Base-by-base conservation (phyloP, 1,140 invertebrate genomes). In the Grapholita molesta region DNA sequence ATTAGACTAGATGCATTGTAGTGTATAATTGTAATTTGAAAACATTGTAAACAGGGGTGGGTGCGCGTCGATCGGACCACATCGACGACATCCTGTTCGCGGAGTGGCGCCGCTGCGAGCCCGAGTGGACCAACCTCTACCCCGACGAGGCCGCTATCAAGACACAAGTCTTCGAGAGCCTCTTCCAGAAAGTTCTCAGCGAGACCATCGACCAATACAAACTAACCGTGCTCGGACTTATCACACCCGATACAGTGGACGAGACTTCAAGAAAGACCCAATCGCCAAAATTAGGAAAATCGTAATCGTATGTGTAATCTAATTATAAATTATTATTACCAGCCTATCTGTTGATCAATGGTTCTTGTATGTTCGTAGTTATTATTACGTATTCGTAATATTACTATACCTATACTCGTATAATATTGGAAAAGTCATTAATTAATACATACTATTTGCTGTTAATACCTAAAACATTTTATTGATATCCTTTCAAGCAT, bases 151-250 rank as follows among this genome's bases (percentile, higher is more conserved):
- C 82, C 15, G 70, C 79, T 1, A 84, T 91, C 18, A 91, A 91
- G 66, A 88, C 88, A 53, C 89, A 91, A 73, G 69, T 91, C 0
- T 91, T 91, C 67, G 89, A 91, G 42, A 83, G 82, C 70, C 87
- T 91, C 52, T 89, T 91, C 70, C 86, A 89, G 33, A 88, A 80
- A 75, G 80, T 91, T 5, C 81, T 91, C 15, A 79, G 75, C 9
- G 85, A 90, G 72, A 86, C 88, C 1, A 67, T 91, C 9, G 86
- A 90, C 48, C 86, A 89, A 71, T 91, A 91, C 55, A 91, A 90
- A 30, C 78, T 74, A 70, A 82, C 75, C 55, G 82, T 89, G 15
- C 68, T 75, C 23, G 23, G 68, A 68, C 21, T 55, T 52, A 70
- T 64, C n/a, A 9, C 42, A 8, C 18, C 42, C n/a, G 42, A 21